Evolutionary conservation across 2,888 invertebrate species (phyloP), one percentile per base, ranked within the genome.

Genomic region (Lasioglossum calceatum): DNA sequence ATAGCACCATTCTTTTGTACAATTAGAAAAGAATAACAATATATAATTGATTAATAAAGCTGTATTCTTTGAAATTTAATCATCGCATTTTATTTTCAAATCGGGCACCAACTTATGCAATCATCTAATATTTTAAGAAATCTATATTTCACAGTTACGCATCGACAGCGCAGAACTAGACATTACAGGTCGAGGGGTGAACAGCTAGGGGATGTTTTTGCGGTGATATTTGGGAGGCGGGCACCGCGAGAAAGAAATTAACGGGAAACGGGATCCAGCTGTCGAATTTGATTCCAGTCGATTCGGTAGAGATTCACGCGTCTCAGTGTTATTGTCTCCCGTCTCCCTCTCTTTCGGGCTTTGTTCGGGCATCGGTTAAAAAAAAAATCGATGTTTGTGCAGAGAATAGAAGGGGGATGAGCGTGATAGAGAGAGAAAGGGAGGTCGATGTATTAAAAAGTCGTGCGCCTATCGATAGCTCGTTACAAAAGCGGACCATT

Each of bases 401-500:
- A 44, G 44, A 44, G 44, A 44, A 44, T 44, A 44, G n/a, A 27
- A 27, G 14, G 61, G 16, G 32, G 16, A 4, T 0, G 32, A 64
- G 64, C 27, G 16, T 3, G 16, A 64, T 5, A 32, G 32, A 16
- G 36, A 39, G 23, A n/a, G 77, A 82, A 82, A n/a, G 84, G 88
- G 87, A 77, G 64, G 50, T 36, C 81, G 88, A 78, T 58, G 82
- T 84, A 91, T 88, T 89, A 88, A 86, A 89, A 91, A 90, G 89
- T 89, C 91, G 82, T 78, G 72, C 75, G 73, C 71, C 88, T 91
- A 87, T 91, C 88, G 89, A 91, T 86, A 77, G 86, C 85, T 91
- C 87, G 88, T 91, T 91, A 91, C 89, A 89, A 91, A 89, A 90
- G 85, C 89, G 81, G 58, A 80, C 81, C 73, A 79, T 80, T 79